phyloP scores from a whole-genome alignment of 30 jellyfish, hydroid and myxozoan species.

The Morbakka virulenta region DNA sequence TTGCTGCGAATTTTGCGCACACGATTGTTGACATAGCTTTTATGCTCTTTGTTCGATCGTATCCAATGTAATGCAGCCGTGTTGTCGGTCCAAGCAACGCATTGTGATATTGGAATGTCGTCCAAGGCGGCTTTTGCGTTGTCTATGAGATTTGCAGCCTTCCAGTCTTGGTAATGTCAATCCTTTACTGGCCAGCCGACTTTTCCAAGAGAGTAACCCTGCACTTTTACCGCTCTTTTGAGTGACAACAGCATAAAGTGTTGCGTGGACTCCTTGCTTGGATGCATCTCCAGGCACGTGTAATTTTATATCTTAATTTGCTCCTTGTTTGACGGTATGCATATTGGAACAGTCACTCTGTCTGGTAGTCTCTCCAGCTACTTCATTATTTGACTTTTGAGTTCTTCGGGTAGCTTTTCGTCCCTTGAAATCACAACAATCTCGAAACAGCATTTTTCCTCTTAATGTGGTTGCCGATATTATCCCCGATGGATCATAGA shows the following conservation, averaged over 20 bases:
- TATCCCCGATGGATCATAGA: constrained; percentile 44
- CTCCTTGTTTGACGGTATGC: background rate
- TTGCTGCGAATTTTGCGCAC: background rate
- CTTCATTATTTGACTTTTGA: background rate
- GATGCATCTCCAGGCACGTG: constrained; percentile 60
- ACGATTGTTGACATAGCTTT: constrained; percentile 9
- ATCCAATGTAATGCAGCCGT: constrained; percentile 28
- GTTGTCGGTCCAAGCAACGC: constrained; percentile 24
- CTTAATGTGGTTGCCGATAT: constrained; percentile 4
- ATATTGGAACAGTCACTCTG: constrained; percentile 14
- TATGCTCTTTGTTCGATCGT: background rate
- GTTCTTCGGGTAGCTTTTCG: constrained; percentile 14
- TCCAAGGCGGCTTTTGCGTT: too few species aligned
- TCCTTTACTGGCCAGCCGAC: constrained; percentile 28
- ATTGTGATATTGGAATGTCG: background rate
- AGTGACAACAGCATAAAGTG: constrained; percentile 21
- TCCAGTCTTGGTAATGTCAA: constrained; percentile 50
- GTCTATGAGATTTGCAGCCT: constrained; percentile 44
- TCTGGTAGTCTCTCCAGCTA: constrained; percentile 12
- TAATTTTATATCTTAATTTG: constrained; percentile 2
- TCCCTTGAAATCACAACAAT: constrained; percentile 7
- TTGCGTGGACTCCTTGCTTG: constrained; percentile 35
- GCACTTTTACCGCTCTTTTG: background rate
- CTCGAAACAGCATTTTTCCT: constrained; percentile 12
- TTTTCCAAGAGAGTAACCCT: constrained; percentile 26